phyloP scores from a whole-genome alignment of 2,113 vertebrate species.

The Martes martes region DNA sequence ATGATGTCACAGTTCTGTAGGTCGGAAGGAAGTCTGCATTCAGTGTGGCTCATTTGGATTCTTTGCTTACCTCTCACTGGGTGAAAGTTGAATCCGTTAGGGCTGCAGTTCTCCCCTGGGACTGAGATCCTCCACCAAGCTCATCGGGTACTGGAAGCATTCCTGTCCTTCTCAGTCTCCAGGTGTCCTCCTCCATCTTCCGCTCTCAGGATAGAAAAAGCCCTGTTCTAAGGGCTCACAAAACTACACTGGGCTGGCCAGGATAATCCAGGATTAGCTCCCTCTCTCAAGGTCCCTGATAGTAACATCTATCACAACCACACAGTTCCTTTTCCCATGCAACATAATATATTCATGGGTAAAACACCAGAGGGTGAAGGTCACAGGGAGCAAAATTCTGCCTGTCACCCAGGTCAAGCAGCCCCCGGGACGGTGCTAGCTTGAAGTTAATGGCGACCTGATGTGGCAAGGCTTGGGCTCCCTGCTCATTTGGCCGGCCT shows the following conservation, averaged over 20 bases:
- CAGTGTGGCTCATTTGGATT: background rate
- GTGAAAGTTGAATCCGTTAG: background rate
- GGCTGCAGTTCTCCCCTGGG: background rate
- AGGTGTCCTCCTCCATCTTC: background rate
- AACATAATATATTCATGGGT: background rate
- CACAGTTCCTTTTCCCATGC: background rate
- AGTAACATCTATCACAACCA: background rate
- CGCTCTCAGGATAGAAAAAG: background rate
- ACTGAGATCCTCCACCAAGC: background rate
- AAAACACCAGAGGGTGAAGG: background rate
- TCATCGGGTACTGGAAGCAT: background rate
- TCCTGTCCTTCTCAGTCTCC: background rate
- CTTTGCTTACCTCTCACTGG: background rate
- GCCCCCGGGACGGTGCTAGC: accelerated
- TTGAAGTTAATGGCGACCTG: background rate
- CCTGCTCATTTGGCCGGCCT: background rate
- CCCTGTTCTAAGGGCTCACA: background rate
- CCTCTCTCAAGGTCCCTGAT: background rate
- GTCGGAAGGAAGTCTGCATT: background rate
- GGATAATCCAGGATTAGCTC: background rate
- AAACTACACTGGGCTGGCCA: too few species aligned
- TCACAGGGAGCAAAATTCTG: background rate
- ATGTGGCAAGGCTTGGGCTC: background rate
- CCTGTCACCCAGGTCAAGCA: too few species aligned
- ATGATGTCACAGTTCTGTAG: background rate